Evolutionary conservation across 1,140 invertebrate species (phyloP).

Genomic region (Zaprionus gabonicus): DNA sequence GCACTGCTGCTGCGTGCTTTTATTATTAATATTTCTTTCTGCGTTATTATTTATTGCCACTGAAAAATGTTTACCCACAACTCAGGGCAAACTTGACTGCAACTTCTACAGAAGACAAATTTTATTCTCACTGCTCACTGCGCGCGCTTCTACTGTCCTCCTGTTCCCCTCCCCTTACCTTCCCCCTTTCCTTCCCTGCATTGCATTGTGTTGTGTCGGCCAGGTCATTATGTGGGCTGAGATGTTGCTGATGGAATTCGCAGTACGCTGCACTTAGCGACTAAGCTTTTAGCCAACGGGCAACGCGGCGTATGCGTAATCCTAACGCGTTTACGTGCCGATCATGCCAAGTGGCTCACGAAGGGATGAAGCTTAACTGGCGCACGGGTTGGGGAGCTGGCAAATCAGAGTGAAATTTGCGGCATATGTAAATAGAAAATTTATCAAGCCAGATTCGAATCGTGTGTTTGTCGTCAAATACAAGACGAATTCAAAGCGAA

Average conservation of each 20-base stretch:
- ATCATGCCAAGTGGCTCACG: conserved; percentile 50
- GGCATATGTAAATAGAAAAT: conserved; percentile 79
- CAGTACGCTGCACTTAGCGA: conserved; percentile 59
- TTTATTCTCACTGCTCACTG: conserved; percentile 49
- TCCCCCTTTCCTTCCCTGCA: conserved; percentile 10
- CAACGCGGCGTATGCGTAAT: conserved; percentile 74
- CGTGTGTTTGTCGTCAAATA: conserved; percentile 51
- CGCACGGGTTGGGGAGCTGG: not conserved
- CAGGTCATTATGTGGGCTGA: conserved; percentile 79
- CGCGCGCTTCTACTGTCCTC: conserved; percentile 31
- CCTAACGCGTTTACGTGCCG: conserved; percentile 68
- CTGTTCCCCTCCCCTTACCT: conserved; percentile 28
- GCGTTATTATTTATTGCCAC: conserved; percentile 80
- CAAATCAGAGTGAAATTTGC: conserved; percentile 35
- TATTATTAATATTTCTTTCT: conserved; percentile 74
- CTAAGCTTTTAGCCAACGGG: conserved; percentile 64
- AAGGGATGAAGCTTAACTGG: not conserved
- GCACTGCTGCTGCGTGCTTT: conserved; percentile 67
- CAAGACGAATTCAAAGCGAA: conserved; percentile 49
- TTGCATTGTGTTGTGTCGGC: conserved; percentile 47
- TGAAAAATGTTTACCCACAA: conserved; percentile 81
- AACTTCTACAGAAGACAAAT: conserved; percentile 79
- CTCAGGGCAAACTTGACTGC: conserved; percentile 75
- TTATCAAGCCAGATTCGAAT: conserved; percentile 74
- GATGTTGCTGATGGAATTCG: conserved; percentile 67